These are phyloP conservation scores for Hippopotamyrus pictus DNA, from an alignment of 2,797 vertebrate species.

Conservation along the genomic window DNA sequence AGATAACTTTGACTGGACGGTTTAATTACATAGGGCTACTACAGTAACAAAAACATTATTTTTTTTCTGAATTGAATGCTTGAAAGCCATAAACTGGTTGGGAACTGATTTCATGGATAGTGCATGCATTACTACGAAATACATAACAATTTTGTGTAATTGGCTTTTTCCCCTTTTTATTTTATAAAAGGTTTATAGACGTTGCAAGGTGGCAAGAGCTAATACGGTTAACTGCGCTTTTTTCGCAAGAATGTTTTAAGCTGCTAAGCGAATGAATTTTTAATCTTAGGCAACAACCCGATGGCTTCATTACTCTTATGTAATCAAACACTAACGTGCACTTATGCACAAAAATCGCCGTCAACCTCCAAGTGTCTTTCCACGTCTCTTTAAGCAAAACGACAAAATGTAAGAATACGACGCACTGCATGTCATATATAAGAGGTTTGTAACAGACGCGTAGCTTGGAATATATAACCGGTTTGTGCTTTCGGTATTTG, in stretches of 20 bases:
- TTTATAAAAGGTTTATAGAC: background rate
- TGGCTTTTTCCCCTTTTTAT: background rate
- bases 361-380: background rate
- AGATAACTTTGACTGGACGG: background rate
- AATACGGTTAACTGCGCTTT: background rate
- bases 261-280: background rate
- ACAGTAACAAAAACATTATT: background rate
- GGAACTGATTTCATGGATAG: background rate
- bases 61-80: background rate
- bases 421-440: background rate
- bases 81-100: background rate
- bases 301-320: background rate
- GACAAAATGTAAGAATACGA: background rate
- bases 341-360: background rate
- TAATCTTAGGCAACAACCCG: background rate
- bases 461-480: background rate
- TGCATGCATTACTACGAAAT: background rate
- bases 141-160: background rate
- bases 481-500: background rate
- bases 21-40: background rate
- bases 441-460: background rate
- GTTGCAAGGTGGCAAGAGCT: background rate
- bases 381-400: background rate
- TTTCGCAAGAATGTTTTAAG: background rate
- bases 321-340: background rate